Base-by-base conservation (phyloP, 2,888 invertebrate genomes). In the Leptopilina myrica region DNA sequence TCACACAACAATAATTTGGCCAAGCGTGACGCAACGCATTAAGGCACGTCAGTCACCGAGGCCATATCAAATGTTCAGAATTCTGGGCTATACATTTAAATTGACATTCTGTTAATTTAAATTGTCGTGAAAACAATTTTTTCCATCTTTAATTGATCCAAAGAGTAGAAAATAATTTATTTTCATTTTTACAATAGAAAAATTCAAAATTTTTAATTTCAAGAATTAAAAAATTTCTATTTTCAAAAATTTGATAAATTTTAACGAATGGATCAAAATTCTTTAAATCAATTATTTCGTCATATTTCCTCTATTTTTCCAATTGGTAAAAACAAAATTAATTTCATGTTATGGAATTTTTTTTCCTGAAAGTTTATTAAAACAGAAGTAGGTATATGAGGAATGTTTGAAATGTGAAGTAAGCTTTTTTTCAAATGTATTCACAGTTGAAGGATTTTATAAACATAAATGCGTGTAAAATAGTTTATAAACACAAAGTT, bases 61-160 rank as follows among this genome's bases (percentile, higher is more conserved):
- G 69, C 53, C 15, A 26, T 69, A 56, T 85, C 83, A 82, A 84
- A 85, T 85, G 82, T 82, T 80, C 81, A 81, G 81, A 80, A 79
- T 80, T 33, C 82, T 78, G 80, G 81, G 80, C 81, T 77, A 80
- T 80, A 76, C 53, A 69, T 69, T 69, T 53, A 33, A 56, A 56
- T 69, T 69, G 53, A 26, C 53, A 69, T 49, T 0, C 3, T 26
- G 53, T 5, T 69, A n/a, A 69, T 49, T 20, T 53, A 53, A 69
- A 69, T 69, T 53, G 26, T 49, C 26, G 20, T n/a, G 14, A 69
- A 26, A 69, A 26, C 8, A 8, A 14, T 67, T 62, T 62, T 20
- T 20, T 2, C 62, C 62, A 9, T 1, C 20, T 9, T 15, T 62
- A 20, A 62, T 20, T 9, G 20, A 7, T 6, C 43, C 1, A 8